Evolutionary conservation across 1,140 invertebrate species (phyloP), one percentile per base, ranked within the genome.

Genomic region (Grapholita molesta): DNA sequence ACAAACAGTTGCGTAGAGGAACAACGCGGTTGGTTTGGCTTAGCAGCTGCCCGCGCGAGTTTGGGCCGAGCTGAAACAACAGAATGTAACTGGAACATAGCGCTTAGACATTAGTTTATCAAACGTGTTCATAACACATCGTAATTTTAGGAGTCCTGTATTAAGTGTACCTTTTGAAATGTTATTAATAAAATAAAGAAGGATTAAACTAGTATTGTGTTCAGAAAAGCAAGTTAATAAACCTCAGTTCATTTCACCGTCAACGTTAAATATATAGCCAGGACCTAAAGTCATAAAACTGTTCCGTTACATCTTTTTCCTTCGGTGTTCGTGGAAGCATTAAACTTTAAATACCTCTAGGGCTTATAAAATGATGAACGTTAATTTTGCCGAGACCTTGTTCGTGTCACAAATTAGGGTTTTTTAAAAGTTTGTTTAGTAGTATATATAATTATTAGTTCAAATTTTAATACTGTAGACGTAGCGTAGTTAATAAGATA

Each of bases 211-310:
- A n/a, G n/a, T n/a, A n/a, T n/a, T n/a, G n/a, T n/a, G n/a, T n/a
- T n/a, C n/a, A n/a, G n/a, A n/a, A n/a, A n/a, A n/a, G n/a, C n/a
- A n/a, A n/a, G n/a, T n/a, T n/a, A 61, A 32, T 30, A 61, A 61
- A 61, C 55, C 24, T 2, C 53, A 25, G 53, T 57, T 61, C 11
- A 61, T 25, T 57, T n/a, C 53, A 57, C 53, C 53, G 24, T 23
- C 24, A 11, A 7, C 53, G 53, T 28, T 25, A 28, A 57, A 57
- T 57, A 57, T 12, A 57, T 28, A 21, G 24, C 53, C 23, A 57
- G 53, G 25, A 61, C 24, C 30, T 61, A 61, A 61, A 61, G 25
- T 61, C 55, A 30, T 61, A 61, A 61, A 61, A 61, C 25, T 25
- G 25, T 61, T 30, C 25, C 55, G 30, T 61, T 61, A 30, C 24